Evolutionary conservation across 1,140 invertebrate species (phyloP).

Genomic region (Heliothis virescens): DNA sequence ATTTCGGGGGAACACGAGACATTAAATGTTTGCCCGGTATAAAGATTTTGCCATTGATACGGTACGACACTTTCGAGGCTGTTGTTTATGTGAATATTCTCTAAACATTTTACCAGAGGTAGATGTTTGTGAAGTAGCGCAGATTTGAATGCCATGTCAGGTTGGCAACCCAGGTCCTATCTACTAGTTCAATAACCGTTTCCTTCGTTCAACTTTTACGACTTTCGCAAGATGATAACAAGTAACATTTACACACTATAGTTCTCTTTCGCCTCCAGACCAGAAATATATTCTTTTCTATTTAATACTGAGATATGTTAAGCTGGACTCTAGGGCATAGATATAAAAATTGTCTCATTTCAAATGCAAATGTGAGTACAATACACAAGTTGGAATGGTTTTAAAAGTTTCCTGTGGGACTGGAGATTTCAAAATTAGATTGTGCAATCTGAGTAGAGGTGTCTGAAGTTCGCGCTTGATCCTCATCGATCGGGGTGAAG

Average conservation of each 20-base stretch:
- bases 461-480: constrained; percentile 46
- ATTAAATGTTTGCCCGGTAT: neutral
- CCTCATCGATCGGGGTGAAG: constrained; percentile 26
- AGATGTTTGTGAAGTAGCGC: neutral
- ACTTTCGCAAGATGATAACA: constrained; percentile 34
- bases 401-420: constrained; percentile 36
- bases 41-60: constrained; percentile 10
- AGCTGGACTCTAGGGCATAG: constrained; percentile 20
- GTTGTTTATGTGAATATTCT: neutral
- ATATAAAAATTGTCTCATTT: constrained; percentile 34
- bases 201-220: constrained; percentile 25
- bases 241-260: constrained; percentile 16
- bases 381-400: constrained; percentile 40
- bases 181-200: constrained; percentile 37
- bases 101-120: neutral
- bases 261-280: neutral
- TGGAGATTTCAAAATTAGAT: constrained; percentile 47
- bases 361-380: constrained; percentile 41
- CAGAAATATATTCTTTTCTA: constrained; percentile 8
- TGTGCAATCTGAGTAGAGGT: constrained; percentile 44
- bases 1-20: constrained; percentile 25
- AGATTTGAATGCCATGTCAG: neutral
- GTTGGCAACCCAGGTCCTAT: constrained; percentile 12
- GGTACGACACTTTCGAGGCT: neutral
- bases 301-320: neutral